Evolutionary conservation across 2,797 vertebrate genomes (phyloP), one percentile per base, ranked within the genome.

Genomic region (Synaphobranchus kaupii): DNA sequence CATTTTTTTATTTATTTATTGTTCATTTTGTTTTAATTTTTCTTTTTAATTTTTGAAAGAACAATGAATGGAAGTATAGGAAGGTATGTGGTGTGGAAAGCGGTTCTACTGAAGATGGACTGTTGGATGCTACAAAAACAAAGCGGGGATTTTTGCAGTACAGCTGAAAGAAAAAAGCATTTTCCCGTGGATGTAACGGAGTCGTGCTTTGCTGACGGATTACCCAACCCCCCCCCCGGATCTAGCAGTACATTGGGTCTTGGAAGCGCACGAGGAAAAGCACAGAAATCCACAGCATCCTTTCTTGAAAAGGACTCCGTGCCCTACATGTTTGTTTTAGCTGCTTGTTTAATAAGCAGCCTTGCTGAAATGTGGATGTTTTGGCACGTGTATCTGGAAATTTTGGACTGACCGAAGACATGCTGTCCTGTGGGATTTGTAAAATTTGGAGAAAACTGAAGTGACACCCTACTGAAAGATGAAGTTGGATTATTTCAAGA

Each of bases 1-100:
- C 91, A 89, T 92, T 91, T 85, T 89, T 91, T 91, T 89, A 88
- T 89, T 91, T 83, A 63, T 56, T 90, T 87, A 90, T 87, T 56
- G 88, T 58, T 88, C 25, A 84, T 92, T 91, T 91, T 86, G 91
- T 92, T 94, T 90, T 86, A 91, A 94, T 93, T 97, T 97, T 95
- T 90, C 92, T 92, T 90, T 88, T 90, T 89, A 86, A 90, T 92
- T 85, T 89, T 88, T 31, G 63, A 89, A 86, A 34, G 86, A 91
- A 92, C 88, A 50, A 89, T 87, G 47, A 86, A 89, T 87, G 90
- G 86, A 90, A 86, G 85, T 91, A 90, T 86, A 86, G 88, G 92
- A 93, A 88, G 89, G 63, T 89, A 87, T 90, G 22, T 39, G 83
- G 28, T 56, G 86, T 86, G 39, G 13, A 39, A 5, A 52, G 83